Evolutionary conservation across 2,888 invertebrate genomes (phyloP), one percentile per base, ranked within the genome.

Genomic region (Dioctria rufipes): DNA sequence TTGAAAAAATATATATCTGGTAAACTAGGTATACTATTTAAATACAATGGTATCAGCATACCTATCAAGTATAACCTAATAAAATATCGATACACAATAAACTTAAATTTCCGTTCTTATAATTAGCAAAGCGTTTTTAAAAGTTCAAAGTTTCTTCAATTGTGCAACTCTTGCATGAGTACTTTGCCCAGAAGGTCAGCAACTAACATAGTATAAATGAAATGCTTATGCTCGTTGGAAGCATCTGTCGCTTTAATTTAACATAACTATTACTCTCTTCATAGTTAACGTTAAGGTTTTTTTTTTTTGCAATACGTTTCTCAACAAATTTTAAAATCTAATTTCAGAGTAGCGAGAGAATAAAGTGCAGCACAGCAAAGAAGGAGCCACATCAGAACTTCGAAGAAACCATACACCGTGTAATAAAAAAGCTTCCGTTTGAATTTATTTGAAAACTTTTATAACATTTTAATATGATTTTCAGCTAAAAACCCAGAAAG

Each of bases 391-490:
- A 88, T 83, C 88, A 89, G 84, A 89, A 89, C 83, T 89, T 89
- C 83, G 88, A 89, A 83, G 89, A 89, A 85, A 89, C 88, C 83
- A 89, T 89, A 85, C 88, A 89, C 84, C 86, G 88, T 84, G 88
- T 89, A 88, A 88, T 83, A 85, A 85, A 25, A 61, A 51, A 73
- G 73, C 42, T 42, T 6, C 13, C 13, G 60, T 73, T 43, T 42
- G 43, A 61, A 69, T 60, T 80, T 69, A 80, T 69, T 69, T 60
- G n/a, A 13, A 40, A 51, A 51, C 13, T 77, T 66, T 77, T 66
- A 67, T 40, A 75, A 75, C 65, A 66, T 63, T 73, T 37, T 66
- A 37, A 40, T 61, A 51, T 73, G 66, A 60, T 69, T 61, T 60
- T 73, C 78, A 89, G 89, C 85, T 89, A 43, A 89, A 89, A 85